Conservation (phyloP, 2,113 vertebrate species). For the Helogale parvula region DNA sequence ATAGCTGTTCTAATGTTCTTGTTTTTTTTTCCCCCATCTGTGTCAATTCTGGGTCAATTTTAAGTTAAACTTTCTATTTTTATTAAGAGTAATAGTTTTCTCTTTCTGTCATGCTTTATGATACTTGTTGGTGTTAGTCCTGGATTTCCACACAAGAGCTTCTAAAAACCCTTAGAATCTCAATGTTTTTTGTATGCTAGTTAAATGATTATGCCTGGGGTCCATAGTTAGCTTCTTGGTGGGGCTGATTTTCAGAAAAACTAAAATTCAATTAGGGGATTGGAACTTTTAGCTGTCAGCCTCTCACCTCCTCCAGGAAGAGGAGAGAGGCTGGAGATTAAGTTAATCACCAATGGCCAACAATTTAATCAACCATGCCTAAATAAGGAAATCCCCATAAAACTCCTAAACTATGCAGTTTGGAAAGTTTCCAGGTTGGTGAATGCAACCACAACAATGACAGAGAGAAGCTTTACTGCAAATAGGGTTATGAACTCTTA, state of each 20-base stretch:
- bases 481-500: neutral
- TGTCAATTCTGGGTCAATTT: neutral
- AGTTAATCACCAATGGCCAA: neutral
- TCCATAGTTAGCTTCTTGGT: neutral
- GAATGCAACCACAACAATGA: too few species aligned
- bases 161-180: neutral
- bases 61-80: neutral
- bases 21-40: neutral
- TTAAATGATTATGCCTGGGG: neutral
- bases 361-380: neutral
- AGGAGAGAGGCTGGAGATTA: neutral
- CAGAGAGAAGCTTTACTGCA: neutral
- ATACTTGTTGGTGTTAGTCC: neutral
- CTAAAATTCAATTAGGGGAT: neutral
- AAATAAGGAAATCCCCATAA: neutral
- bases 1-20: neutral
- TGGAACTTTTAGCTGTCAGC: neutral
- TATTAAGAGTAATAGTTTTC: neutral
- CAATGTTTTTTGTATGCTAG: neutral
- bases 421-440: neutral
- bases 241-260: neutral
- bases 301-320: neutral
- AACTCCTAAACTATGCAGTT: neutral
- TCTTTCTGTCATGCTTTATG: neutral
- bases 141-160: neutral